These are phyloP conservation scores for Vidua chalybeata DNA, from an alignment of 2,113 vertebrate genomes.

Conservation along the genomic window DNA sequence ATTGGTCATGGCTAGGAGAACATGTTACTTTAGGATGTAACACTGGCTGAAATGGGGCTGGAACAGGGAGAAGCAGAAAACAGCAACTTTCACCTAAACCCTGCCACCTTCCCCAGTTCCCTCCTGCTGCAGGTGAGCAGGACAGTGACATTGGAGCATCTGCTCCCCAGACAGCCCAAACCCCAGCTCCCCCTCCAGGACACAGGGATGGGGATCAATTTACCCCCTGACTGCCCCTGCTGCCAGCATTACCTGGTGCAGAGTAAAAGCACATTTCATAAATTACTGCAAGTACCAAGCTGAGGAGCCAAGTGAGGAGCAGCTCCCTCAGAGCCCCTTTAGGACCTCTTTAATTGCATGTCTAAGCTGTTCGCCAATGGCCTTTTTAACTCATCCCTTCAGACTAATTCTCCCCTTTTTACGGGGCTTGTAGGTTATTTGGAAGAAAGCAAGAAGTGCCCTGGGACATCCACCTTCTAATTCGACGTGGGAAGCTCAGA, in stretches of 20 bases:
- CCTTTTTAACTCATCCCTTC: constrained; percentile 25
- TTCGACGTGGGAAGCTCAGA: neutral
- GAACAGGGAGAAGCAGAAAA: neutral
- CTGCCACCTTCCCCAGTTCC: fast-evolving
- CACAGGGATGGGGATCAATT: neutral
- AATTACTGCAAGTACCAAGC: neutral
- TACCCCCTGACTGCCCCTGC: neutral
- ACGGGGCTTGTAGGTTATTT: constrained; percentile 10
- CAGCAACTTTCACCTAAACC: neutral
- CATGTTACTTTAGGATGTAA: neutral
- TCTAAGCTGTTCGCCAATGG: neutral
- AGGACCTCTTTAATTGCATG: neutral
- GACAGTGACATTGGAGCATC: neutral
- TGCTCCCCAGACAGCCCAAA: neutral
- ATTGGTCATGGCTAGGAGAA: neutral
- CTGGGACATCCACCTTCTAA: neutral
- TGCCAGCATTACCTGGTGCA: neutral
- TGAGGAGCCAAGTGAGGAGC: neutral
- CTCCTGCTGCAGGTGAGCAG: neutral
- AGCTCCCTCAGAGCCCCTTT: neutral
- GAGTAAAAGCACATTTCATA: neutral
- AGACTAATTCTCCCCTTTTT: constrained; percentile 9
- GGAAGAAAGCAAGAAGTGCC: constrained; percentile 33
- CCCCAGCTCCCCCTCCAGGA: neutral
- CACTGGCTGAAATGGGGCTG: neutral